These are phyloP conservation scores for Peucedramus taeniatus DNA, from an alignment of 2,113 vertebrate genomes.

Conservation along the genomic window DNA sequence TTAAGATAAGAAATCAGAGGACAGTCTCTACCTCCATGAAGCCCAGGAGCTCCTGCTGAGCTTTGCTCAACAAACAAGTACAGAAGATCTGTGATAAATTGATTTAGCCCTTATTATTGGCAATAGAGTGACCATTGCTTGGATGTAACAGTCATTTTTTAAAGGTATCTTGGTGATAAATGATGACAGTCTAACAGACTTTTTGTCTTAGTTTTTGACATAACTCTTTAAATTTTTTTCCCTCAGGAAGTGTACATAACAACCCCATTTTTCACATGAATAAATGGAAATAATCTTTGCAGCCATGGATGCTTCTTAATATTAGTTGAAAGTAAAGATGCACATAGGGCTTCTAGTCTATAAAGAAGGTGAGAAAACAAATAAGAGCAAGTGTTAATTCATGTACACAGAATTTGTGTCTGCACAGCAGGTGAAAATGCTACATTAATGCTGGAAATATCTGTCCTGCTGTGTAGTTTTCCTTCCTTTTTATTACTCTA, in stretches of 20 bases:
- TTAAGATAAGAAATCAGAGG: constrained; percentile 1
- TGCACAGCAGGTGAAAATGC: constrained; percentile 40
- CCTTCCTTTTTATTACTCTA: constrained; percentile 34
- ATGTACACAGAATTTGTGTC: constrained; percentile 15
- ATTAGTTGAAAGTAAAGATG: background rate
- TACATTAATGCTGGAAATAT: constrained; percentile 38
- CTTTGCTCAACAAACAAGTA: background rate
- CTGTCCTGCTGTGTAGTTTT: constrained; percentile 45
- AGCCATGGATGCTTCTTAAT: background rate
- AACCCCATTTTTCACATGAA: background rate
- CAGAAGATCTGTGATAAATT: background rate
- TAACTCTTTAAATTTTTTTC: background rate
- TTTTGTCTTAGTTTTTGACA: constrained; percentile 8
- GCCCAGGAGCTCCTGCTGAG: background rate
- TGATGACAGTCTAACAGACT: background rate
- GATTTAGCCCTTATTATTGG: background rate
- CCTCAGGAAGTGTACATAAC: background rate
- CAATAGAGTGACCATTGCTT: background rate
- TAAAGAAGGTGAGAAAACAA: constrained; percentile 63
- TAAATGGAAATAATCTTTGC: constrained; percentile 26
- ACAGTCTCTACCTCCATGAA: background rate
- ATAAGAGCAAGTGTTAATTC: constrained; percentile 57
- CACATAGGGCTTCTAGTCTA: background rate
- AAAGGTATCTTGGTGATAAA: background rate
- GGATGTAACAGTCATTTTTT: background rate